Evolutionary conservation across 2,113 vertebrate species (phyloP).

Genomic region (Solea solea): DNA sequence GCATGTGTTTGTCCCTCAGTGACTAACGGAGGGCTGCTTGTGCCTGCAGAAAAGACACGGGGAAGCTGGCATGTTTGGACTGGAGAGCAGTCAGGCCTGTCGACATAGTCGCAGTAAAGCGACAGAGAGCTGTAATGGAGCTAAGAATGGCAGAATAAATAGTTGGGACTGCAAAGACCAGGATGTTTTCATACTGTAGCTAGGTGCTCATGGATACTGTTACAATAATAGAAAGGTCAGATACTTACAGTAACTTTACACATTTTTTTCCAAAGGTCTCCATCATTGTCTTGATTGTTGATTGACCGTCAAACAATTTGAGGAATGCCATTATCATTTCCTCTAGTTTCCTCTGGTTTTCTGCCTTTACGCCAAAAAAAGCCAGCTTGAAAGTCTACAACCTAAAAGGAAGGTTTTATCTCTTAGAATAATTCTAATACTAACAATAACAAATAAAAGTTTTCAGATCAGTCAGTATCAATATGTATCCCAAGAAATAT

Average conservation of each 20-base stretch:
- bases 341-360: conserved; percentile 53
- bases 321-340: conserved; percentile 31
- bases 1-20: conserved; percentile 65
- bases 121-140: conserved; percentile 51
- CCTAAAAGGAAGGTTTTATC: too few species aligned
- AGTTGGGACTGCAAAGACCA: conserved; percentile 41
- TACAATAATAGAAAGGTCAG: conserved; percentile 50
- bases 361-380: neutral
- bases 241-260: conserved; percentile 40
- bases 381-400: conserved; percentile 21
- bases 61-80: conserved; percentile 68
- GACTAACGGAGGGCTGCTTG: conserved; percentile 66
- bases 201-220: conserved; percentile 54
- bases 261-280: neutral
- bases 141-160: conserved; percentile 60
- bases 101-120: conserved; percentile 48
- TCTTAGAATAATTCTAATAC: too few species aligned
- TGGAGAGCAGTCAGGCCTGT: conserved; percentile 68
- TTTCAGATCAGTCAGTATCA: too few species aligned
- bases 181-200: conserved; percentile 64
- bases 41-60: conserved; percentile 62
- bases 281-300: conserved; percentile 5
- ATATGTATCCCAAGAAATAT: too few species aligned
- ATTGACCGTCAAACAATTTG: conserved; percentile 38
- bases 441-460: too few species aligned